Percentiles rank a stretch among this genome's conserved stretches.
Conservation (phyloP, 2,797 vertebrate genomes). For the Paedocypris micromegethes region DNA sequence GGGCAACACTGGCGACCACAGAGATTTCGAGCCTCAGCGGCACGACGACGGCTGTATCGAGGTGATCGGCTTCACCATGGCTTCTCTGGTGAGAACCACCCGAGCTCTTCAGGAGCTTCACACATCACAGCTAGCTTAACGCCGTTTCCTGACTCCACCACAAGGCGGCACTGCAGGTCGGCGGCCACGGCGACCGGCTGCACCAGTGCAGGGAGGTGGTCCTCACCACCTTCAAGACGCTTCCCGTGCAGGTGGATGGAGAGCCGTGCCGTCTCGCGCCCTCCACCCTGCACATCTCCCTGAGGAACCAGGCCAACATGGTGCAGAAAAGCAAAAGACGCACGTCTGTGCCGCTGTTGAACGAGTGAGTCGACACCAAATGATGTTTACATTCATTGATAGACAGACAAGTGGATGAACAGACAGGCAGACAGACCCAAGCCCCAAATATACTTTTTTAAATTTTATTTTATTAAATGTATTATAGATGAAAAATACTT, state of each 20-base stretch:
- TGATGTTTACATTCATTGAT: too few species aligned
- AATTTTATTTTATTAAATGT: too few species aligned
- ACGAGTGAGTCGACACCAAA: slow-evolving; percentile 72
- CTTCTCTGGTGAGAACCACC: slow-evolving; percentile 81
- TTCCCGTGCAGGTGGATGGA: slow-evolving; percentile 95
- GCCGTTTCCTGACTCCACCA: slow-evolving; percentile 17
- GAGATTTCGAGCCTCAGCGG: slow-evolving; percentile 96
- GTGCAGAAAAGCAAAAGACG: slow-evolving; percentile 92
- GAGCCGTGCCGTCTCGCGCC: slow-evolving; percentile 91
- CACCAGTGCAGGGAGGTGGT: slow-evolving; percentile 95
- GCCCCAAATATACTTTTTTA: too few species aligned
- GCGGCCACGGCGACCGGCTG: slow-evolving; percentile 89
- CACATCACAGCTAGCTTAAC: too few species aligned
- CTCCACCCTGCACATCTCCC: slow-evolving; percentile 87
- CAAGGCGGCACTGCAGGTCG: slow-evolving; percentile 94
- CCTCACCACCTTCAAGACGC: slow-evolving; percentile 89
- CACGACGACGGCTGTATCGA: slow-evolving; percentile 98
- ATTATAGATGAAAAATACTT: too few species aligned
- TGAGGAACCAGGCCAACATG: slow-evolving; percentile 98
- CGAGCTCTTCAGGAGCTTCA: too few species aligned
- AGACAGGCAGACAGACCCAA: too few species aligned
- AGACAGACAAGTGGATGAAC: too few species aligned
- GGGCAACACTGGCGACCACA: slow-evolving; percentile 95
- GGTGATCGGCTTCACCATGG: slow-evolving; percentile 98
- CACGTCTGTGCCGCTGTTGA: slow-evolving; percentile 78